Evolutionary conservation across 2,888 invertebrate species (phyloP), one percentile per base, ranked within the genome.

Genomic region (Sceliomorpha sp.): DNA sequence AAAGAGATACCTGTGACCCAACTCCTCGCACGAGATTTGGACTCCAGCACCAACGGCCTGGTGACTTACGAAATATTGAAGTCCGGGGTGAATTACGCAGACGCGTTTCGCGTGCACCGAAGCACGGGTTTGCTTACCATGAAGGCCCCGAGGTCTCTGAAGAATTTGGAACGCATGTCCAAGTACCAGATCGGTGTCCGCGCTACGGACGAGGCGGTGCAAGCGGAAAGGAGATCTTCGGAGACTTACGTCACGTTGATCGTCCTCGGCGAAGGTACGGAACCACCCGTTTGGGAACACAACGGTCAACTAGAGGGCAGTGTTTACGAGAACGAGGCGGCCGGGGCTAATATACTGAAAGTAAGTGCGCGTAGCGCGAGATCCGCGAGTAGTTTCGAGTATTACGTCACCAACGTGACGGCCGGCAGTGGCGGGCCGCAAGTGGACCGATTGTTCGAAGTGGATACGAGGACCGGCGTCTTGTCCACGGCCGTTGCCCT

Each of bases 141-240:
- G 83, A 75, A 77, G 14, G 92, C 91, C 13, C 88, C 95, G 66
- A 91, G 91, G 17, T 91, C 91, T 75, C 87, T 89, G 48, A 89
- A 92, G 2, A 88, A 91, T 3, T 91, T 93, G 0, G 95, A 95
- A 80, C 75, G 79, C 1, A 59, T 75, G 0, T 92, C 94, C 0
- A 91, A 94, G 48, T 96, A 96, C 89, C 94, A 94, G 79, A 89
- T 97, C 32, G 94, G 95, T 0, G 92, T 97, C 36, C 93, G 96
- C 80, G 97, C 97, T 1, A 96, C 96, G 5, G 97, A 97, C 87
- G 97, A 97, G 86, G 97, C 97, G 0, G 96, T 96, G 1, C 93
- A 96, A 81, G 94, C 94, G 75, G 96, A 96, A 85, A 91, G 96
- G 66, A 93, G 94, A 88, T 95, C 95, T 69, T 94, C 96, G 1